phyloP scores from a whole-genome alignment of 1,140 invertebrate species.

The Arion vulgaris region DNA sequence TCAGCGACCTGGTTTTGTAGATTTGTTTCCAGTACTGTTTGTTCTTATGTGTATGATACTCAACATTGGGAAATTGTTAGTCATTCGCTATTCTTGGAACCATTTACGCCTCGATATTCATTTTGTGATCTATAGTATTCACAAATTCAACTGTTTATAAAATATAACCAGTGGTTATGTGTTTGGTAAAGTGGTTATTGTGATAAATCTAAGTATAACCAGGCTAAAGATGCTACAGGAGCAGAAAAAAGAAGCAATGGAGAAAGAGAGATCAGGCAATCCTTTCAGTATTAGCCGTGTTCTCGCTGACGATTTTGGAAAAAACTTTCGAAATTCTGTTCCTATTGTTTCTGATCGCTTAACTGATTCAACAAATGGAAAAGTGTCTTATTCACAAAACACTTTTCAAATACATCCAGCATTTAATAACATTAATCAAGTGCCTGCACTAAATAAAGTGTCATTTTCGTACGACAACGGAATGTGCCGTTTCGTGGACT shows the following conservation, averaged over 20 bases:
- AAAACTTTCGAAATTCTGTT: conserved; percentile 23
- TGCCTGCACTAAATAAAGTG: neutral
- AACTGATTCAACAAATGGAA: neutral
- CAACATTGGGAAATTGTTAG: too few relatives aligned
- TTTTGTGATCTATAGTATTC: too few relatives aligned
- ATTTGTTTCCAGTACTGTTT: too few relatives aligned
- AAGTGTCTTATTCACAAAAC: neutral
- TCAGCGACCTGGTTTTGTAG: too few relatives aligned
- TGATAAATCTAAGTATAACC: neutral
- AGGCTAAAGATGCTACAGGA: neutral
- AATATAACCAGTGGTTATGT: neutral
- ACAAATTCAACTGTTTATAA: too few relatives aligned
- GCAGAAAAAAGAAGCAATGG: neutral
- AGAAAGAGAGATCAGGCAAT: conserved; percentile 16
- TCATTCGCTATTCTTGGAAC: too few relatives aligned
- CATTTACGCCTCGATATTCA: too few relatives aligned
- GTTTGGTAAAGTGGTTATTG: neutral
- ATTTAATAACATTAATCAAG: neutral
- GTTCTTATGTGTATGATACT: too few relatives aligned
- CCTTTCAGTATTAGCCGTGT: conserved; percentile 44
- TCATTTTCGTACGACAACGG: neutral
- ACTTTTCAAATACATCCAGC: neutral
- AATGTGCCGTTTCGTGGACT: neutral
- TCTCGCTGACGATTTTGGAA: conserved; percentile 41
- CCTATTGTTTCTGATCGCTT: neutral